phyloP scores from a whole-genome alignment of 1,140 invertebrate species.

The Camponotus floridanus region DNA sequence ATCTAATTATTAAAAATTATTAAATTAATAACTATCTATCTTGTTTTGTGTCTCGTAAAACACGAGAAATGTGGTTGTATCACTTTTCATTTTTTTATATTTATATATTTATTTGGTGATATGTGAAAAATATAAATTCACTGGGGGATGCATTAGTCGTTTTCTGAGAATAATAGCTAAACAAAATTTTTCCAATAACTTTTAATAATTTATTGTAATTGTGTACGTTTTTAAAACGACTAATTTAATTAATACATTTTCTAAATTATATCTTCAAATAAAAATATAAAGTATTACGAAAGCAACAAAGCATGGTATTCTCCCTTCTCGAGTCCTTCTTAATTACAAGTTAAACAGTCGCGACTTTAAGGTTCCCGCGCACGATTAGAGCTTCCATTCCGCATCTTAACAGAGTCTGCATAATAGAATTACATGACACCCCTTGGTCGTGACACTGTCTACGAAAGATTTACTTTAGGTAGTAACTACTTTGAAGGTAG shows the following conservation, averaged over 20 bases:
- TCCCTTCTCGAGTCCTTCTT: constrained; percentile 1
- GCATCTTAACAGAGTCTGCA: constrained; percentile 51
- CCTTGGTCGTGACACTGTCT: constrained; percentile 33
- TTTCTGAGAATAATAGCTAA: neutral
- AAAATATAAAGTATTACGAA: neutral
- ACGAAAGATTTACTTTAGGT: constrained; percentile 39
- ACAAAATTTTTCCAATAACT: neutral
- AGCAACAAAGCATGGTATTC: neutral
- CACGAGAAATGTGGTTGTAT: neutral
- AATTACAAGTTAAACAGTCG: constrained; percentile 59
- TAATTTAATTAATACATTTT: constrained; percentile 12
- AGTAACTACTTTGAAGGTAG: constrained; percentile 26
- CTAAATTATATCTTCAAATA: neutral
- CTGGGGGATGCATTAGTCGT: neutral
- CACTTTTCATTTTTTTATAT: neutral
- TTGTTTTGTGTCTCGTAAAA: neutral
- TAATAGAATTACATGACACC: constrained; percentile 53
- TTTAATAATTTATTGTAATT: neutral
- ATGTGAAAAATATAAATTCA: neutral
- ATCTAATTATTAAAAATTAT: neutral
- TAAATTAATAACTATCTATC: neutral
- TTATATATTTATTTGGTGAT: neutral
- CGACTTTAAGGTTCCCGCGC: constrained; percentile 39
- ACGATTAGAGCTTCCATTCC: constrained; percentile 52
- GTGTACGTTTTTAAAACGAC: neutral